Evolutionary conservation across 1,140 invertebrate species (phyloP), one percentile per base, ranked within the genome.

Genomic region (Diploscapter pachys): DNA sequence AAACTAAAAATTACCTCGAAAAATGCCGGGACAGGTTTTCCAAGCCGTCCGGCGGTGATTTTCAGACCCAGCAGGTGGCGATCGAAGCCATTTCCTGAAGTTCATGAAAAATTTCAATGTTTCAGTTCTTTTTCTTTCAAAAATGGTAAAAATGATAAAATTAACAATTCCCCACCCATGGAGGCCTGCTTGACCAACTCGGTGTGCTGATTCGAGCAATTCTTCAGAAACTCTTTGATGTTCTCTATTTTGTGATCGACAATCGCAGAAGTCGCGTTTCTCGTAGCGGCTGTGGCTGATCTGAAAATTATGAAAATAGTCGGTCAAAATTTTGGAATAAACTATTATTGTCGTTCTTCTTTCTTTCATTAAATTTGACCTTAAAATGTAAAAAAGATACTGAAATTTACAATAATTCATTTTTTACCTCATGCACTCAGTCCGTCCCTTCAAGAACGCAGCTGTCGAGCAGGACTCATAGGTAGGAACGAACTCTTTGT

Each of bases 401-500:
- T 31, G 31, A 31, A 31, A 31, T 31, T 31, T 31, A 31, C 57
- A 59, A 11, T 59, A 13, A 11, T 66, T 56, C 53, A 31, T 54
- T 5, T 49, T 50, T 11, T 54, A 76, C 75, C 75, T 66, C 63
- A 76, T 76, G 13, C 75, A 83, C 88, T 99, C 96, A 0, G 96
- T 99, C 74, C 96, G 89, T 0, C 96, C 96, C 87, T 98, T 93
- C 83, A 92, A 92, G 83, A 97, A 99, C 3, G 95, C 96, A 2
- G 95, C 91, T 1, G 96, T 99, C 82, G 93, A 96, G 85, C 95
- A 97, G 0, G 95, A 96, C 87, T 85, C 83, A 75, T 85, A 85
- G 9, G 83, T 85, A 2, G 83, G 83, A 3, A 81, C 84, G 61
- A 85, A 85, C 57, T 89, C 89, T 68, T 90, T 89, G 77, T 86